Base-by-base conservation (phyloP, 1,140 invertebrate genomes). In the Cotesia vestalis region DNA sequence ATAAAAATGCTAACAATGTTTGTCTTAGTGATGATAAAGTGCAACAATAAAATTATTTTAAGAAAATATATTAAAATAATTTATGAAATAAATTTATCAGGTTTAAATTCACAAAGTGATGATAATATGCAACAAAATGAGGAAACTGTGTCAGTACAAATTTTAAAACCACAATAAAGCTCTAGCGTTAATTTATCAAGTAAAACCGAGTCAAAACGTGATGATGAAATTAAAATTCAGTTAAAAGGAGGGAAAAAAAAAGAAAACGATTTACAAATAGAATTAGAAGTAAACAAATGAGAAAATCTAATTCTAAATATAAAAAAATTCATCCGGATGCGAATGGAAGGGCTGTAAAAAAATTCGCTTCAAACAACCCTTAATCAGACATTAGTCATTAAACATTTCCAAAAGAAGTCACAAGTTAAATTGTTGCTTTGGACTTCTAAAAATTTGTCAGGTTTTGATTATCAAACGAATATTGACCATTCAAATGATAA, bases 231-330 rank as follows among this genome's bases (percentile, higher is more conserved):
- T 5, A 64, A 11, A 5, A 40, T 5, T 40, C 4, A 40, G 2
- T 5, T 5, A 40, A 40, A 40, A 40, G 8, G 8, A 40, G n/a
- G 9, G 4, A 64, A 12, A 64, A 64, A 64, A 6, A 35, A 64
- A 64, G n/a, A 40, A 64, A 64, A 64, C 17, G 62, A 64, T 64
- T 64, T 12, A 35, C 62, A 40, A 38, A 35, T 64, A 27, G 17
- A 64, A 64, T 64, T 64, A 64, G 35, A 40, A 38, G n/a, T 64
- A 64, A 40, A 40, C 62, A 64, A 64, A 8, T 64, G n/a, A 64
- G 62, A 64, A 14, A 64, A 64, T 17, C 62, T 1, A 27, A 17
- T 64, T 64, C 62, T 27, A 64, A 64, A 14, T 64, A 64, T 38
- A 17, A 11, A 35, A 14, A 64, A 64, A 64, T 40, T 4, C 8